Evolutionary conservation across 2,888 invertebrate species (phyloP).

Genomic region (Epicampocera succincta): DNA sequence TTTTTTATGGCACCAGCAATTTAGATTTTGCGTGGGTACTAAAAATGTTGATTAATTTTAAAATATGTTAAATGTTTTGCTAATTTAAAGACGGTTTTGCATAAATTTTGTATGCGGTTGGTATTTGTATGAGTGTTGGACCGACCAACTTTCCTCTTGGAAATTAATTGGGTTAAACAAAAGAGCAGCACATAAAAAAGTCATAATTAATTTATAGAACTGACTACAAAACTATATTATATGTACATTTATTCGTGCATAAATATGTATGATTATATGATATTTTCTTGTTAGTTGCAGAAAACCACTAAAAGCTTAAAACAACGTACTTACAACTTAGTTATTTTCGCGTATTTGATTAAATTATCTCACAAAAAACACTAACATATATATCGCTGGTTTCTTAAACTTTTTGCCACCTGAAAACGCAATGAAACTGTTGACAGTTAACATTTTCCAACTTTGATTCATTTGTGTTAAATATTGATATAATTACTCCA

Average conservation of each 20-base stretch:
- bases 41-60: constrained; percentile 5
- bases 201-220: constrained; percentile 21
- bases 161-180: constrained; percentile 16
- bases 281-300: too few relatives aligned
- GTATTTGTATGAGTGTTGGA: neutral
- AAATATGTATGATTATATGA: too few relatives aligned
- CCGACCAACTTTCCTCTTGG: constrained; percentile 4
- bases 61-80: neutral
- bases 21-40: constrained; percentile 17
- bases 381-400: neutral
- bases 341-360: too few relatives aligned
- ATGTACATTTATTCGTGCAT: too few relatives aligned
- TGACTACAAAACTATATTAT: neutral
- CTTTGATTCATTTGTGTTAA: too few relatives aligned
- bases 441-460: too few relatives aligned
- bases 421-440: constrained; percentile 15
- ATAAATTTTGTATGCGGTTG: neutral
- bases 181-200: neutral
- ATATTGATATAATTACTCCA: too few relatives aligned
- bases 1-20: neutral
- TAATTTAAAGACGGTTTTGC: neutral
- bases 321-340: too few relatives aligned
- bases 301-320: too few relatives aligned
- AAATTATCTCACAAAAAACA: too few relatives aligned
- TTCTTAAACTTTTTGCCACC: neutral